Percentiles rank a stretch among this genome's conserved stretches.
These are phyloP conservation scores for Yponomeuta evonymella DNA, from an alignment of 2,888 invertebrate genomes.

Conservation along the genomic window DNA sequence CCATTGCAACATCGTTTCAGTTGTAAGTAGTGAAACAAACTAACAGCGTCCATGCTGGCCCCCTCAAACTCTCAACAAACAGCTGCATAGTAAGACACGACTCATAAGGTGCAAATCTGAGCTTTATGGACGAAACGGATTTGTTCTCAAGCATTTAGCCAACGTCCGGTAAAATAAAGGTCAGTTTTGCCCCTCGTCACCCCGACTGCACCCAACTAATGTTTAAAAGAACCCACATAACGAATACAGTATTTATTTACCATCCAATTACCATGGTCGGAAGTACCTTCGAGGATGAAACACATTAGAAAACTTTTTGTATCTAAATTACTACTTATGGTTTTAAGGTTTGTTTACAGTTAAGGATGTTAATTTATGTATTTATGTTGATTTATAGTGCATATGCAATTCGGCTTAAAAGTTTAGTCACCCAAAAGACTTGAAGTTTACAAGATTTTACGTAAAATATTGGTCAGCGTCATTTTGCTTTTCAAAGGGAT, in stretches of 20 bases:
- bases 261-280: not conserved
- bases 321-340: not conserved
- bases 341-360: not conserved
- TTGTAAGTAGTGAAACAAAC: conserved; percentile 23
- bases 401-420: no score
- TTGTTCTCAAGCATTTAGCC: not conserved
- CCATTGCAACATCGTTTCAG: not conserved
- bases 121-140: not conserved
- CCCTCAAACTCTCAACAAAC: conserved; percentile 48
- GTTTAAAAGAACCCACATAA: conserved; percentile 32
- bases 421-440: no score
- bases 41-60: conserved; percentile 43
- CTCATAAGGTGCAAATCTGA: not conserved
- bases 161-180: not conserved
- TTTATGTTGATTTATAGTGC: no score
- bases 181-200: not conserved
- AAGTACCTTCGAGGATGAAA: not conserved
- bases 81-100: conserved; percentile 39
- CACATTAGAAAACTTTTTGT: not conserved
- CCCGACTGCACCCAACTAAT: conserved; percentile 19
- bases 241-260: conserved; percentile 35
- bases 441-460: no score
- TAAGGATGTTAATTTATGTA: not conserved
- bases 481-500: no score
- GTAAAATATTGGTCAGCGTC: no score